Evolutionary conservation across 2,113 vertebrate species (phyloP), one percentile per base, ranked within the genome.

Genomic region (Thamnaconus septentrionalis): DNA sequence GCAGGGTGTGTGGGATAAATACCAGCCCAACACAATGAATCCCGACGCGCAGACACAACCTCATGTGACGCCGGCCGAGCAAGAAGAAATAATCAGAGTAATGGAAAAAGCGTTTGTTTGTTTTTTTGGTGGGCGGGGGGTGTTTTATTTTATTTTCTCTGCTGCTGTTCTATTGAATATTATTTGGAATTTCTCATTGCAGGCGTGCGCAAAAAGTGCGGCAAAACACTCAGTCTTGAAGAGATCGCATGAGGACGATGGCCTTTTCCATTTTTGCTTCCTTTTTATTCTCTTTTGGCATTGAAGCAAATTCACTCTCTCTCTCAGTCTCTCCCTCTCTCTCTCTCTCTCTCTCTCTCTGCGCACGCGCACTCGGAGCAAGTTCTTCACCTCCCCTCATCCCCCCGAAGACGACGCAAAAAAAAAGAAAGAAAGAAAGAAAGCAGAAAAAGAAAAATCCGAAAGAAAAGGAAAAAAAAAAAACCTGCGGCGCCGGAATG

Each of bases 351-450:
- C 76, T 5, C 4, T 50, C n/a, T 50, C n/a, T 9, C 48, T 50
- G 61, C 2, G 18, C 18, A 31, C 18, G 18, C 18, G 18, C 18
- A 31, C 18, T 31, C 18, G 18, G 18, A 31, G 18, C 18, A 31
- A 31, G 18, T 31, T 2, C 18, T 2, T 31, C 18, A 31, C 18
- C 18, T 31, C 18, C 18, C 18, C 18, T 31, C 18, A 31, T 2
- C 18, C 18, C 18, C 18, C 18, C 18, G 18, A 31, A 31, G 18
- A 31, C 18, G 18, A 31, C 18, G 18, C 18, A 82, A 79, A 83
- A 82, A 51, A 68, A 60, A 66, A n/a, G n/a, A n/a, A n/a, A n/a
- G n/a, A 75, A 73, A 52, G 52, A 43, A 53, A 58, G 41, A 72
- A 71, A 45, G 61, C 59, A 74, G 6, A 61, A 41, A 67, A 44